Evolutionary conservation across 2,113 vertebrate species (phyloP).

Genomic region (Grus americana): DNA sequence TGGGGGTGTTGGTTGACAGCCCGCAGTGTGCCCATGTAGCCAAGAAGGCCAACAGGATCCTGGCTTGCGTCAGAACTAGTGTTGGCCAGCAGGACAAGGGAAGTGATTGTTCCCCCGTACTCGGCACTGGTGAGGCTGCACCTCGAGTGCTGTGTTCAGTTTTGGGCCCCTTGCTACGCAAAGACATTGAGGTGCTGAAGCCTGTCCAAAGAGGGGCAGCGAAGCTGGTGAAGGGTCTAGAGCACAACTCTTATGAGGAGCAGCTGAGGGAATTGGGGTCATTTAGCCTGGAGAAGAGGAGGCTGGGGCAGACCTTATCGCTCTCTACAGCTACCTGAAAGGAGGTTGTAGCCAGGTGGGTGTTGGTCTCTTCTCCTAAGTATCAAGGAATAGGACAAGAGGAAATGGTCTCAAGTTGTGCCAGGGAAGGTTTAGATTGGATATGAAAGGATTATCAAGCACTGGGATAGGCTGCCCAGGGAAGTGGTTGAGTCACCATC

Average conservation of each 20-base stretch:
- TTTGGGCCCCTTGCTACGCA: no score
- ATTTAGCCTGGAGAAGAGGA: not conserved
- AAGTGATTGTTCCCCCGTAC: no score
- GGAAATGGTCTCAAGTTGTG: accelerated
- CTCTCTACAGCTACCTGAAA: not conserved
- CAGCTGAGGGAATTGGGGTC: not conserved
- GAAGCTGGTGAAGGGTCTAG: not conserved
- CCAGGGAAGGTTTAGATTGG: not conserved
- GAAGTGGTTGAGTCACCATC: not conserved
- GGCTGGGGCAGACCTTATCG: not conserved
- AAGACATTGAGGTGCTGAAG: no score
- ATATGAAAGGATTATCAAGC: not conserved
- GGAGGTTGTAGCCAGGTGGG: not conserved
- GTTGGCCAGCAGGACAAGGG: no score
- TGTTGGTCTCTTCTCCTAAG: not conserved
- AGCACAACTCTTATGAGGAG: not conserved
- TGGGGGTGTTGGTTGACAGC: no score
- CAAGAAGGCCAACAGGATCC: no score
- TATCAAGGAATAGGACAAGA: not conserved
- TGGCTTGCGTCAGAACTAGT: no score
- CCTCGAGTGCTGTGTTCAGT: no score
- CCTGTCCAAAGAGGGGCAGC: no score
- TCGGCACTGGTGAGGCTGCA: no score
- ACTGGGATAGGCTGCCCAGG: not conserved
- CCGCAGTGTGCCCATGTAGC: no score